Evolutionary conservation across 1,140 invertebrate species (phyloP), one percentile per base, ranked within the genome.

Genomic region (Spodoptera frugiperda): DNA sequence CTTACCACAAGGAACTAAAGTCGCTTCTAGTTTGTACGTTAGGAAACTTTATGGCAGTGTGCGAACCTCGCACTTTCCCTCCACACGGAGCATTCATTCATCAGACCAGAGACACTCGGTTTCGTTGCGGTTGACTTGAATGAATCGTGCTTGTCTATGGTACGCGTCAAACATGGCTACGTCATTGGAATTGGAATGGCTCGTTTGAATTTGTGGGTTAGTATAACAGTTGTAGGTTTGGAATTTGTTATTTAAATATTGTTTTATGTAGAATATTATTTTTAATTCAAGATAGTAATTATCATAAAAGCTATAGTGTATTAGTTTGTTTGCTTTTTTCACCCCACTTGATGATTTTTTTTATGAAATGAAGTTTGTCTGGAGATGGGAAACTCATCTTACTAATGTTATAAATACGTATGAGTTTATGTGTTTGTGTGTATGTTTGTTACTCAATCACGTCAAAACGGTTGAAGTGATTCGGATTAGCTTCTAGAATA

Each of bases 91-190:
- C 33, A 39, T 63, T 63, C 59, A 63, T 63, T 63, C 59, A 63
- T 63, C 33, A 63, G 15, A 44, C 30, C 33, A 63, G 33, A 30
- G 33, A 63, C 59, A 63, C 30, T 63, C 59, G 59, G 59, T 63
- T 63, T 57, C 15, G 33, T 44, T 44, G n/a, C 33, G 59, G 59
- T 44, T 63, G 59, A 63, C 59, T 63, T 63, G 59, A 63, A 63
- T 63, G 59, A 63, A 63, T 63, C 59, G 33, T 10, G 17, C 15
- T 63, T 63, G 33, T 63, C 59, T 63, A 63, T 63, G 59, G 59
- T 3, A 17, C 33, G 21, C 59, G 33, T 63, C 59, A 63, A 63
- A 63, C 33, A 63, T 63, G 59, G 59, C 11, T 33, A 44, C 33
- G 59, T 63, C 33, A 63, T 9, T 63, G 59, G 8, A 19, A 19